These are phyloP conservation scores for Gadopsis bispinosus DNA, from an alignment of 2,797 vertebrate genomes.

Conservation along the genomic window DNA sequence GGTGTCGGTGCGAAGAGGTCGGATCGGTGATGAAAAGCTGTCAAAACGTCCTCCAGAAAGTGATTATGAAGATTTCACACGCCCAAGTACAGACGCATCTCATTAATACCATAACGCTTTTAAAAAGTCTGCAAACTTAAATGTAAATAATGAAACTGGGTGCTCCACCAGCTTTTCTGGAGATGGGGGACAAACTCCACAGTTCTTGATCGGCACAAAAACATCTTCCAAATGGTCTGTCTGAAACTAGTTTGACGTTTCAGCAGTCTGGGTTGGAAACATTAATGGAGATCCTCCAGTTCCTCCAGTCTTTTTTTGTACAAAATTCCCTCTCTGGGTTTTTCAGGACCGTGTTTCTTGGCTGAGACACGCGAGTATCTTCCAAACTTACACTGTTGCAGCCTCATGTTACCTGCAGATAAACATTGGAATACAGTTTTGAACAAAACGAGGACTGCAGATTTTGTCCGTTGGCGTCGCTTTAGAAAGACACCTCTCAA, in stretches of 20 bases:
- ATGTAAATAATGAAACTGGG: background rate
- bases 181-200: background rate
- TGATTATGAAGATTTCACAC: conserved; percentile 17
- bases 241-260: background rate
- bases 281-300: background rate
- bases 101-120: background rate
- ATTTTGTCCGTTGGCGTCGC: background rate
- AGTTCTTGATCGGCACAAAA: background rate
- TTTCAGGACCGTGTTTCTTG: background rate
- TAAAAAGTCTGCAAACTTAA: background rate
- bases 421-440: background rate
- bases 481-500: background rate
- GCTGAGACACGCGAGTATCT: background rate
- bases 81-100: background rate
- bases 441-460: background rate
- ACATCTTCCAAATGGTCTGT: background rate
- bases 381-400: background rate
- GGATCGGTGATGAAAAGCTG: conserved; percentile 17
- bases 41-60: conserved; percentile 2
- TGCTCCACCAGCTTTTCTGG: background rate
- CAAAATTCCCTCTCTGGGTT: background rate
- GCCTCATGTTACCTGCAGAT: background rate
- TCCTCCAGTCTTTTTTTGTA: background rate
- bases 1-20: conserved; percentile 25
- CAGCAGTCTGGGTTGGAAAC: background rate